Conservation (phyloP, 2,113 vertebrate species). For the Albula goreensis region DNA sequence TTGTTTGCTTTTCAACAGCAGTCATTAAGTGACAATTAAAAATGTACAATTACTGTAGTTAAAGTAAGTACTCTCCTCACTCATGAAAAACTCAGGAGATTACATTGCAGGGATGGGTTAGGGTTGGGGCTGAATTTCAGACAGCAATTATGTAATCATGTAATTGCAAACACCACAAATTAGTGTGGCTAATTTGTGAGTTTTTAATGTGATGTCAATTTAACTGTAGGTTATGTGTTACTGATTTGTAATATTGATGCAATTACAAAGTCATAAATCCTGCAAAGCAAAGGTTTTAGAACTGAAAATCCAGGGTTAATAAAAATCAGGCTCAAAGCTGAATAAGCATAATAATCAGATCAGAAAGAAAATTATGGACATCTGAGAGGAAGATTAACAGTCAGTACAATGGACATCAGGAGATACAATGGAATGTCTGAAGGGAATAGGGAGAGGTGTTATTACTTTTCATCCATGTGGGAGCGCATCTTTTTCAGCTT, state of each 20-base stretch:
- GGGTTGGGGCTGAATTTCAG: background rate
- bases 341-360: background rate
- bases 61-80: background rate
- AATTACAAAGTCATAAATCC: slow-evolving; percentile 9
- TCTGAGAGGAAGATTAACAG: background rate
- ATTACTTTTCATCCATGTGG: slow-evolving; percentile 97
- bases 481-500: slow-evolving; percentile 97
- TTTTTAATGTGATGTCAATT: background rate
- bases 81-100: background rate
- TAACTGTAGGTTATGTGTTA: background rate
- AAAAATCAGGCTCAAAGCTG: background rate
- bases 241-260: background rate
- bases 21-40: background rate
- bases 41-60: background rate
- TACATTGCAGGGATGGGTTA: background rate
- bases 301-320: background rate
- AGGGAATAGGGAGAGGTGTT: slow-evolving; percentile 10
- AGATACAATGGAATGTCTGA: background rate
- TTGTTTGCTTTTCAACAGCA: background rate
- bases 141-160: background rate
- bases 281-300: background rate
- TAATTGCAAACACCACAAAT: background rate
- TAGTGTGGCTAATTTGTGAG: background rate
- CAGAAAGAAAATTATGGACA: background rate
- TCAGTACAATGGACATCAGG: background rate